Conservation (phyloP, 2,888 invertebrate species). For the Synanthedon andrenaeformis region DNA sequence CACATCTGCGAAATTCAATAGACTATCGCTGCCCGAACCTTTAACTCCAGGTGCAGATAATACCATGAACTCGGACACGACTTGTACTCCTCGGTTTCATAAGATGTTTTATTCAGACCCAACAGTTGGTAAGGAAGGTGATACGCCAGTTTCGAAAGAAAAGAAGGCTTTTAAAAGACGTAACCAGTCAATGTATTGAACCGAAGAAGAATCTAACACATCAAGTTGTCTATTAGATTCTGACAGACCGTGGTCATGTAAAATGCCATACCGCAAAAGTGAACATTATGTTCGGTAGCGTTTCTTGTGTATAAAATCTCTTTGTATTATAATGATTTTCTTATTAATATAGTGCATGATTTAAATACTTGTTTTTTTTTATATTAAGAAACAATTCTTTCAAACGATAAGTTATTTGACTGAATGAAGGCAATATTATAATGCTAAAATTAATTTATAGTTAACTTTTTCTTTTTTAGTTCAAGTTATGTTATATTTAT, state of each 20-base stretch:
- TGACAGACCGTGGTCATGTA: slow-evolving; percentile 32
- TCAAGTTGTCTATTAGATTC: slow-evolving; percentile 23
- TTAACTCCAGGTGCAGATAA: slow-evolving; percentile 37
- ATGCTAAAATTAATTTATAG: no score
- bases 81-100: no score
- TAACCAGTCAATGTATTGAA: slow-evolving; percentile 51
- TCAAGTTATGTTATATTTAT: no score
- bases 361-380: no score
- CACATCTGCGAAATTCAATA: slow-evolving; percentile 12
- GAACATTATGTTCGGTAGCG: background rate
- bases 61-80: slow-evolving; percentile 15
- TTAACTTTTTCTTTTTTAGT: no score
- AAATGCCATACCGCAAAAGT: slow-evolving; percentile 15
- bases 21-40: slow-evolving; percentile 48
- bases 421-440: no score
- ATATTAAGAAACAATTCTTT: no score
- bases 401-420: no score
- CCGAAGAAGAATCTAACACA: slow-evolving; percentile 36
- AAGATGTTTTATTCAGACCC: no score
- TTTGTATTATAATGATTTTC: no score
- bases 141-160: slow-evolving; percentile 30
- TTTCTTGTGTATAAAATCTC: no score
- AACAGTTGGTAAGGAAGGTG: slow-evolving; percentile 20
- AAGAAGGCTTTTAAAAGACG: slow-evolving; percentile 49
- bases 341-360: no score